Evolutionary conservation across 2,797 vertebrate species (phyloP), one percentile per base, ranked within the genome.

Genomic region (Melanotaenia boesemani): DNA sequence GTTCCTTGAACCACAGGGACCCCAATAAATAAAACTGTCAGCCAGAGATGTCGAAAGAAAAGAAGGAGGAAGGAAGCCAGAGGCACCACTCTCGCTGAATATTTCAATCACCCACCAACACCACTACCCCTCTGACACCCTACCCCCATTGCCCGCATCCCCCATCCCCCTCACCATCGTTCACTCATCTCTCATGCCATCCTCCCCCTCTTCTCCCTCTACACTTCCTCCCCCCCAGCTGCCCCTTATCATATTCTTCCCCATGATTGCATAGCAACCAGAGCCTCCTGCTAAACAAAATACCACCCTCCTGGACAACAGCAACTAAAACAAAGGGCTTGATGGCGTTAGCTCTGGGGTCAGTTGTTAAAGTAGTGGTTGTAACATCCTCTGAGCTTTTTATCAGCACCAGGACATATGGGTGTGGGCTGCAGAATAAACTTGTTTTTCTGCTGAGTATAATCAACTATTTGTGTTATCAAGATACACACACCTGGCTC

Each of bases 1-100:
- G 94, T 94, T 95, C 91, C 91, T 94, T 94, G 94, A 95, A 94
- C 93, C 89, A 90, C 91, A 92, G 92, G 93, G 90, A 93, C 93
- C 92, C 91, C 90, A 93, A 94, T 93, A 93, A 93, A 93, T 93
- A 94, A 93, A 91, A 91, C 92, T 94, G 93, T 94, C 93, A 94
- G 91, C 90, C 81, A 86, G 88, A 92, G 92, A 93, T 90, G 91
- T 93, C 85, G 85, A 91, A 91, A 90, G 71, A 44, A 79, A 30
- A 57, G 55, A 20, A 77, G 61, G 79, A 76, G 74, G 83, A 82
- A 88, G 88, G 83, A 92, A 92, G 92, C 89, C 91, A 88, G 88
- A 94, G 92, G 87, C 92, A 77, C 90, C 90, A 91, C 91, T 93
- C 92, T 93, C 92, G 91, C 94, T 95, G 94, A 95, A 95, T 95